Evolutionary conservation across 2,888 invertebrate species (phyloP), one percentile per base, ranked within the genome.

Genomic region (Calephelis perditalis): DNA sequence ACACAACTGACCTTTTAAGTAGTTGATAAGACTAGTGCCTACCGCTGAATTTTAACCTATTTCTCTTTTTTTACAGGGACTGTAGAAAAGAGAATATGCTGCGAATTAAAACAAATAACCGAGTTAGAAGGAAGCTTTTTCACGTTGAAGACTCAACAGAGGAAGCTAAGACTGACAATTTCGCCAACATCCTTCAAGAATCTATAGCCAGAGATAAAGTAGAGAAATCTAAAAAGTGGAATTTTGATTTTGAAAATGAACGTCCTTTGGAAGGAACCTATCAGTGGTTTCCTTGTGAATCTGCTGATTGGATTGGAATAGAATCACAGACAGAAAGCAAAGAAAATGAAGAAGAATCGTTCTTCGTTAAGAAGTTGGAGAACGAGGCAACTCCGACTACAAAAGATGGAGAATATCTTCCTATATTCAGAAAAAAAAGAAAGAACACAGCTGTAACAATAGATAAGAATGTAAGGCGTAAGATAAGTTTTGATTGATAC

Each of bases 191-290:
- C 6, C 68, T 81, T 10, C 77, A 80, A 69, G 86, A 86, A 64
- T 67, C 72, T 0, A 63, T 71, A 10, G 66, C 64, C 0, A 70
- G 63, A 12, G 78, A 82, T 1, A 66, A 62, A 5, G 63, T 71
- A 6, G 75, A 82, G 69, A 87, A 84, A 9, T 80, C 73, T 46
- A 68, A 74, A 12, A 86, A 83, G 64, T 93, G 91, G 87, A 92
- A 92, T 68, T 93, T 92, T 57, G 92, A 93, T 73, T 91, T 92
- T 60, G 78, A 77, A 62, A 90, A 87, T 1, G 93, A 92, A 63
- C 70, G 76, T 1, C 76, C 84, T 4, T 60, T 82, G 45, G 71
- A 75, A 57, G 93, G 92, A 1, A 75, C 73, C 7, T 92, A 85
- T 69, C 77, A 84, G 61, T 93, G 93, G 93, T 81, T 65, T 26